Base-by-base conservation (phyloP, 2,888 invertebrate species). In the Romanomermis culicivorax region DNA sequence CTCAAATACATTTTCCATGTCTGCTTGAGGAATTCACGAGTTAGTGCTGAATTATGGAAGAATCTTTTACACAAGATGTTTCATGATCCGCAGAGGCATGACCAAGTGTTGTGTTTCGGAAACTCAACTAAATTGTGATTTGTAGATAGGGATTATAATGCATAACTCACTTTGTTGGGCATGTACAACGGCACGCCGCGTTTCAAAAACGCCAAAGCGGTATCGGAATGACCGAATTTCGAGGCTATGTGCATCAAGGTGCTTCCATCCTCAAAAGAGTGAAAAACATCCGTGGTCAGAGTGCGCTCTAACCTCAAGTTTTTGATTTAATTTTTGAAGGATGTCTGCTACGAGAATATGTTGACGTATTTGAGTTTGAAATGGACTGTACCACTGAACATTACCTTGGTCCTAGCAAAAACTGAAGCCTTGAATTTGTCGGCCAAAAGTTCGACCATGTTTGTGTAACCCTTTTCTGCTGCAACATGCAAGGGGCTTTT, bases 171-270 rank as follows among this genome's bases (percentile, higher is more conserved):
- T 30, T 95, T 97, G 71, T 97, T 97, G 58, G 97, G 95, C 95
- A 99, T 99, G 69, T 93, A 89, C 25, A 97, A 77, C 61, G 95
- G 95, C 42, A 97, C 95, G 14, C 97, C 97, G 70, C 93, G 89
- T 73, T 89, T 91, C 72, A 97, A 85, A 58, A 97, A 81, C 79
- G 91, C 89, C 76, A 89, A 83, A 49, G 95, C 95, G 64, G 95
- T 95, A 66, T 93, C 93, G 0, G 95, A 88, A 70, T 95, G 93
- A 0, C 97, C 95, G 68, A 86, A 87, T 58, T 88, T 76, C 0
- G 95, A 89, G 0, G 97, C 95, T 59, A 97, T 89, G 70, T 97
- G 97, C 85, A 97, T 89, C 59, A 97, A 75, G 0, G 97, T 97
- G 65, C 87, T 89, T 55, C 97, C 97, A 70, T 97, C 95, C 71